Base-by-base conservation (phyloP, 2,797 vertebrate species). In the Naso thynnoides region DNA sequence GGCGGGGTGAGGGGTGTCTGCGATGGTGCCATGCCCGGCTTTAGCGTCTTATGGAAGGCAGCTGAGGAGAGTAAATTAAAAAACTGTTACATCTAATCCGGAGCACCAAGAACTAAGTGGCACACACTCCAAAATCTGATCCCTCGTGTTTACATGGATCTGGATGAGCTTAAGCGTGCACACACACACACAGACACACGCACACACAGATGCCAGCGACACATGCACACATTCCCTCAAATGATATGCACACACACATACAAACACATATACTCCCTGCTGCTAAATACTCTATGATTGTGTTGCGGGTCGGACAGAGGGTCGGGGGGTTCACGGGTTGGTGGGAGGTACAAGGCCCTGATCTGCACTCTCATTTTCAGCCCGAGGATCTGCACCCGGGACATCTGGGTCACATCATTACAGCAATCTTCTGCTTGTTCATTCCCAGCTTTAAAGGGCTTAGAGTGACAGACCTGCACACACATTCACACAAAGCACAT, bases 391-490 rank as follows among this genome's bases (percentile, higher is more conserved):
- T 88, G 83, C 81, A 86, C 75, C 85, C 75, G 38, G 84, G 85
- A 93, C 92, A 94, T 94, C 86, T 91, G 92, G 92, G 92, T 93
- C 93, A 94, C 83, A 84, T 91, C 83, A 93, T 92, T 92, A 93
- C 85, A 79, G 84, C 89, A 93, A 92, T 92, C 88, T 91, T 92
- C 87, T 85, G 89, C 90, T 90, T 93, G 91, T 92, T 93, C 91
- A 91, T 92, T 93, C 89, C 82, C 91, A 92, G 91, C 88, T 91
- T 89, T 91, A 76, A 42, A 41, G 47, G 78, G 89, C 84, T 92
- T 92, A 89, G 64, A 84, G 69, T 42, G 64, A 79, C 84, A 79
- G 69, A 82, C 59, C 49, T 49, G 39, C 79, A 77, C 49, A 81
- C 68, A 73, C 44, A 23, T 5, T 44, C 23, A 58, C 80, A 76